Conservation (phyloP, 2,113 vertebrate genomes). For the Pitta sordida region DNA sequence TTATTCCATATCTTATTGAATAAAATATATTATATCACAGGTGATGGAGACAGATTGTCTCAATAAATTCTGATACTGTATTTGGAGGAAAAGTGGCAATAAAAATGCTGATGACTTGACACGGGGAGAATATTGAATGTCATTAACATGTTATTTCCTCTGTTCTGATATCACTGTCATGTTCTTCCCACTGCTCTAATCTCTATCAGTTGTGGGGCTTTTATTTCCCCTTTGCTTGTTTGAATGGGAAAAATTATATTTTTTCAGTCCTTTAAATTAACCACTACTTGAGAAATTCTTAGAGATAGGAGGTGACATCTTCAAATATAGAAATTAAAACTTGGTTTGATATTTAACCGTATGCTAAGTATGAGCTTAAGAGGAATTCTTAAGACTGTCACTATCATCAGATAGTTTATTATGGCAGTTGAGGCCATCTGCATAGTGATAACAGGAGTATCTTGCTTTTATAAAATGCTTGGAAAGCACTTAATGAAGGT, state of each 20-base stretch:
- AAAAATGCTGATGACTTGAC: constrained; percentile 82
- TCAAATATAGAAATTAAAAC: constrained; percentile 61
- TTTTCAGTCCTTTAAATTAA: constrained; percentile 64
- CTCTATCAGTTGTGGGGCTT: constrained; percentile 30
- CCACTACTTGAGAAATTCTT: constrained; percentile 28
- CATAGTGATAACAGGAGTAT: background rate
- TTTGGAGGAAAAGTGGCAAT: constrained; percentile 77
- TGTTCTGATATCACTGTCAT: constrained; percentile 71
- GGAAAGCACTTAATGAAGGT: background rate
- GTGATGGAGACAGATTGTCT: constrained; percentile 84
- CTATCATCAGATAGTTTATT: constrained; percentile 2
- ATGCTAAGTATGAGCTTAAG: background rate
- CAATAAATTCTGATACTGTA: constrained; percentile 84
- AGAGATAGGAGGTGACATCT: constrained; percentile 17
- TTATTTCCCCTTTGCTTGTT: constrained; percentile 42
- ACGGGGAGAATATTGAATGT: constrained; percentile 77
- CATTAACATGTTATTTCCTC: constrained; percentile 80
- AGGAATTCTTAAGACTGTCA: constrained; percentile 7
- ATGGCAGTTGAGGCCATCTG: background rate
- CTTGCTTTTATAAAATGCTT: background rate
- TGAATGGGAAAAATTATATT: constrained; percentile 52
- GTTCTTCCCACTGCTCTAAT: constrained; percentile 65
- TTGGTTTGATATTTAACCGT: constrained; percentile 17
- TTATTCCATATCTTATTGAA: constrained; percentile 81
- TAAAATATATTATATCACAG: constrained; percentile 83